These are phyloP conservation scores for Prolemur simus DNA, from an alignment of 2,113 vertebrate genomes.

Conservation along the genomic window DNA sequence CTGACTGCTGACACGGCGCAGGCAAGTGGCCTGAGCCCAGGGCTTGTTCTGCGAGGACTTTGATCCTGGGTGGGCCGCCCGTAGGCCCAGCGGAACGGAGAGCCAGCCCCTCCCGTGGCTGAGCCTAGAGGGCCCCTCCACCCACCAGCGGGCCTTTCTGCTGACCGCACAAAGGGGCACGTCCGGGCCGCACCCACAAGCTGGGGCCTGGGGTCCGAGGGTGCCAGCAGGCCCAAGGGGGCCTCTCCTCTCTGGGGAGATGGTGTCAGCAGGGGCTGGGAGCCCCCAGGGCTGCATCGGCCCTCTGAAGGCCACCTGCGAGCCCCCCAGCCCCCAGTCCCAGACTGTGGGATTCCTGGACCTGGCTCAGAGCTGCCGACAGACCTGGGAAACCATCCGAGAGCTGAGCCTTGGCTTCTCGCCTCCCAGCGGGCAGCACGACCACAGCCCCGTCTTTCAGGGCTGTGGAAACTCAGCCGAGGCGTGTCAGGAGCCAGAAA, in stretches of 20 bases:
- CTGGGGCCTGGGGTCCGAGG: background rate
- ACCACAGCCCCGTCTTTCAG: rapidly evolving
- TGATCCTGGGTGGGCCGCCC: background rate
- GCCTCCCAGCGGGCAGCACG: rapidly evolving
- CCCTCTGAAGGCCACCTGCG: too few species aligned
- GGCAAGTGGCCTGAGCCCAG: too few species aligned
- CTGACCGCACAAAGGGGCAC: too few species aligned
- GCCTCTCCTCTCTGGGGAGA: too few species aligned
- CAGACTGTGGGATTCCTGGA: too few species aligned
- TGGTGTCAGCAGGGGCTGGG: too few species aligned
- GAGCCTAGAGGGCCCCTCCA: rapidly evolving
- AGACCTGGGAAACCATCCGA: background rate
- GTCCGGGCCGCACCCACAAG: background rate
- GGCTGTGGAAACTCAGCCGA: background rate
- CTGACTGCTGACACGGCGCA: too few species aligned
- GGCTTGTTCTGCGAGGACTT: background rate
- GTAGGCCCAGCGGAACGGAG: background rate
- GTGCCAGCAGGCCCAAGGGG: background rate
- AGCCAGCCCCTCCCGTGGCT: background rate
- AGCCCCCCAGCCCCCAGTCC: too few species aligned
- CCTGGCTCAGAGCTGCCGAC: background rate
- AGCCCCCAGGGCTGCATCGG: too few species aligned
- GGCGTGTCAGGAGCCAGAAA: background rate
- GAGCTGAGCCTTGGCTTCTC: background rate
- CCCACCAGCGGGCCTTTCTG: rapidly evolving